These are phyloP conservation scores for Periplaneta americana DNA, from an alignment of 1,140 invertebrate genomes.

Conservation along the genomic window DNA sequence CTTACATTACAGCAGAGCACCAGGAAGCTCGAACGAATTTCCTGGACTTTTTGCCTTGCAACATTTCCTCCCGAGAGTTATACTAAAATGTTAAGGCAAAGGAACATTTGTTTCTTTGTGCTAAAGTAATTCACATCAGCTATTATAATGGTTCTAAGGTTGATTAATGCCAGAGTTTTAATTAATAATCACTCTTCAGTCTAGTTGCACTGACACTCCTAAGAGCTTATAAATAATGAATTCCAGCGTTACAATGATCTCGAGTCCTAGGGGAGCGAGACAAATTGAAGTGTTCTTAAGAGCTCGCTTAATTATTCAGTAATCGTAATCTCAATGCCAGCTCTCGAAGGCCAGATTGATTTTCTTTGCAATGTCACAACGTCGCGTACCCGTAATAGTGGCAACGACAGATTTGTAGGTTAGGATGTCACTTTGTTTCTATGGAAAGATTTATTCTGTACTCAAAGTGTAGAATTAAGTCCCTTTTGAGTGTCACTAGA, in stretches of 20 bases:
- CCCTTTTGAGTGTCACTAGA: too few relatives aligned
- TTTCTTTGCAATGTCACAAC: background rate
- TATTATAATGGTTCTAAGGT: background rate
- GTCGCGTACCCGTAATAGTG: background rate
- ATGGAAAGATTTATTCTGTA: background rate
- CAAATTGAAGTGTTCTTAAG: background rate
- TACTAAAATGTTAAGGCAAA: too few relatives aligned
- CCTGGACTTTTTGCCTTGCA: too few relatives aligned
- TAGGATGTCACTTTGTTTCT: background rate
- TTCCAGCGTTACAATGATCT: background rate
- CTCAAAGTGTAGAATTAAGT: background rate
- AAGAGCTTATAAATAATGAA: background rate
- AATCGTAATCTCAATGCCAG: background rate
- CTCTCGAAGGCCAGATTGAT: background rate
- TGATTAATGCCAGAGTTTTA: background rate
- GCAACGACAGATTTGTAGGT: background rate
- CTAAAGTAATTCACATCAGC: background rate
- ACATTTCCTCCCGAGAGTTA: too few relatives aligned
- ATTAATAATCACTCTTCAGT: background rate
- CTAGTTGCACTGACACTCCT: background rate
- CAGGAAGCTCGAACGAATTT: too few relatives aligned
- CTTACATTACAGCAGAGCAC: too few relatives aligned
- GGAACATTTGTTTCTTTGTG: too few relatives aligned
- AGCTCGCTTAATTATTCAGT: background rate
- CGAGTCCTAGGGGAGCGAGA: background rate